Evolutionary conservation across 2,797 vertebrate species (phyloP), one percentile per base, ranked within the genome.

Genomic region (Hephaestus fuliginosus): DNA sequence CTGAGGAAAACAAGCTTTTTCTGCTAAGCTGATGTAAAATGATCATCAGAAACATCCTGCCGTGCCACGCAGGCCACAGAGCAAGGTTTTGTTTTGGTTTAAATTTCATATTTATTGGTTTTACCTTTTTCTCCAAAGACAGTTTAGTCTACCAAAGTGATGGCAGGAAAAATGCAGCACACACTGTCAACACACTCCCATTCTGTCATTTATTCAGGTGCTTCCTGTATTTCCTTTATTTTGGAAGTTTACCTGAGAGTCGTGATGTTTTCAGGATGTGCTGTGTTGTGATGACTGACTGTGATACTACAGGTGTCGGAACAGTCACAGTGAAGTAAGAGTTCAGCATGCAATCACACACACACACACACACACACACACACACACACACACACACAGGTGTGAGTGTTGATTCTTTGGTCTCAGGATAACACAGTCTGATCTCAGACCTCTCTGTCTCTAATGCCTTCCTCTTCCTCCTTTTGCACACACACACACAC

Each of bases 201-300:
- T 33, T 57, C 62, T 76, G 39, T 76, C 81, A 87, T 91, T 81
- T 88, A 83, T 87, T 87, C 91, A 92, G 91, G 86, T 91, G 90
- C 69, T 90, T 92, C 90, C 92, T 88, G 81, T 28, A 80, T 82
- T 86, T 91, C 86, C 84, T 87, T 74, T 82, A 85, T 36, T 76
- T 77, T 78, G 76, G 30, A 89, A 80, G 78, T 84, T 84, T 89
- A 92, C 91, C 90, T 91, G 88, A 65, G 69, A 56, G 74, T 81
- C 15, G 30, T 33, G 75, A 81, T 87, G 88, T 89, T 88, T 84
- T 86, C 81, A 89, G 91, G 91, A 93, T 90, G 88, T 67, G 76
- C 39, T 69, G 71, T 82, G 77, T 69, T 87, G 75, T 78, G 82
- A 75, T 78, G 66, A 81, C 69, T 78, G 69, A 68, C 76, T 84